Evolutionary conservation across 1,140 invertebrate species (phyloP).

Genomic region (Heterodera schachtii): DNA sequence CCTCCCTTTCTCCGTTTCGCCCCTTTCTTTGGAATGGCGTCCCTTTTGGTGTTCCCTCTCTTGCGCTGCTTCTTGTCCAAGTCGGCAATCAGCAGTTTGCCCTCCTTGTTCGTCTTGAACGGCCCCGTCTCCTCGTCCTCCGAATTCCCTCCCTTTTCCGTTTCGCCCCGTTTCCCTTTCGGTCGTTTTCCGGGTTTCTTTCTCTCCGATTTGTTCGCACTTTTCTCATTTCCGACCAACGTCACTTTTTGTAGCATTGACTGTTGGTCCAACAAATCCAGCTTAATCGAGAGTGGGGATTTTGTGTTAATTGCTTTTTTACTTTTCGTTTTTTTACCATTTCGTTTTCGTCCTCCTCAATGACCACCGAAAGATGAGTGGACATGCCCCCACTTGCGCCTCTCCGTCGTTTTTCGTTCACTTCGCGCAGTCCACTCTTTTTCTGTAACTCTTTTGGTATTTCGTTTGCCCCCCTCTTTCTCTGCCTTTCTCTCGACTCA

Average conservation of each 20-base stretch:
- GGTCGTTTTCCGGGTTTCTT: neutral
- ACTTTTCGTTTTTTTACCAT: neutral
- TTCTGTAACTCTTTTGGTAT: neutral
- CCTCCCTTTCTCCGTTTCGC: neutral
- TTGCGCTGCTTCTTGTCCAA: constrained; percentile 21
- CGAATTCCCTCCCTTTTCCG: neutral
- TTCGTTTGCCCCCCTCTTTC: neutral
- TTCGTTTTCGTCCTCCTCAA: constrained; percentile 30
- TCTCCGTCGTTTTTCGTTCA: neutral
- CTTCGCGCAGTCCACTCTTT: neutral
- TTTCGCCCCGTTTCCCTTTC: neutral
- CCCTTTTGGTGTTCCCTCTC: neutral
- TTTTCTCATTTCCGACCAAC: constrained; percentile 10
- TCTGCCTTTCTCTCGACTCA: neutral
- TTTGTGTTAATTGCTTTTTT: neutral
- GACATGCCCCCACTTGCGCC: neutral
- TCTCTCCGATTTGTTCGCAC: neutral
- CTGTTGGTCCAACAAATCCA: constrained; percentile 33
- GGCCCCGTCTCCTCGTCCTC: neutral
- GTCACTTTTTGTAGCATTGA: constrained; percentile 18
- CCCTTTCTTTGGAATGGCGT: neutral
- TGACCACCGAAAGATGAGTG: neutral
- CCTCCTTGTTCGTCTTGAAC: constrained; percentile 27
- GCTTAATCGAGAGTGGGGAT: neutral
- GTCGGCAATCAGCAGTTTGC: constrained; percentile 28